These are phyloP conservation scores for Rhabdomys dilectus DNA, from an alignment of 2,113 vertebrate genomes.

Conservation along the genomic window DNA sequence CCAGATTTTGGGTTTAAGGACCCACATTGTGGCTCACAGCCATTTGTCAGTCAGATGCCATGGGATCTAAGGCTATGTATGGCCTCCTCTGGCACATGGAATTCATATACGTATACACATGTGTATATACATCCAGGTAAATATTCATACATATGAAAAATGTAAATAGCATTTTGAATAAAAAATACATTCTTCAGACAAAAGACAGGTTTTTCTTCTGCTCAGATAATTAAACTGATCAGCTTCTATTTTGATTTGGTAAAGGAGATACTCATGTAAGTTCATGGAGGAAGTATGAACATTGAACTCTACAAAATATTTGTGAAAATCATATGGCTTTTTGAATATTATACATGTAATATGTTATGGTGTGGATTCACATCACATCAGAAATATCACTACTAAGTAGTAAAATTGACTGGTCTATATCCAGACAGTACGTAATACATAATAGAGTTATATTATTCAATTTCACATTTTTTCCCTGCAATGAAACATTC, in stretches of 20 bases:
- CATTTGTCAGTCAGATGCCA: background rate
- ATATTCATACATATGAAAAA: background rate
- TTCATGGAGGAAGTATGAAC: background rate
- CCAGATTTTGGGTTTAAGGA: background rate
- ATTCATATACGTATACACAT: background rate
- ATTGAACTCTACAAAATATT: background rate
- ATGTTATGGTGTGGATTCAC: background rate
- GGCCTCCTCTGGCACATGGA: background rate
- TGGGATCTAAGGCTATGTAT: background rate
- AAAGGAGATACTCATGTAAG: background rate
- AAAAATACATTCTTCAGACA: background rate
- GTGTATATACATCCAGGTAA: background rate
- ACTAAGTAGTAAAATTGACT: slow-evolving; percentile 5
- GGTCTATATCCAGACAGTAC: background rate
- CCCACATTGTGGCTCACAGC: background rate
- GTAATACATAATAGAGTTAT: background rate
- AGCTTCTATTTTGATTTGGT: background rate
- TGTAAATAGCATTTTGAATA: background rate
- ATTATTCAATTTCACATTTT: background rate
- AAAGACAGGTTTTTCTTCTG: background rate
- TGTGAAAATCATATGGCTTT: background rate
- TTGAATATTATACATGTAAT: background rate
- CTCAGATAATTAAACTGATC: background rate
- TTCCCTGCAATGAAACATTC: background rate
- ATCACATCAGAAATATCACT: background rate